Base-by-base conservation (phyloP, 2,888 invertebrate species). In the Melanchra persicariae region DNA sequence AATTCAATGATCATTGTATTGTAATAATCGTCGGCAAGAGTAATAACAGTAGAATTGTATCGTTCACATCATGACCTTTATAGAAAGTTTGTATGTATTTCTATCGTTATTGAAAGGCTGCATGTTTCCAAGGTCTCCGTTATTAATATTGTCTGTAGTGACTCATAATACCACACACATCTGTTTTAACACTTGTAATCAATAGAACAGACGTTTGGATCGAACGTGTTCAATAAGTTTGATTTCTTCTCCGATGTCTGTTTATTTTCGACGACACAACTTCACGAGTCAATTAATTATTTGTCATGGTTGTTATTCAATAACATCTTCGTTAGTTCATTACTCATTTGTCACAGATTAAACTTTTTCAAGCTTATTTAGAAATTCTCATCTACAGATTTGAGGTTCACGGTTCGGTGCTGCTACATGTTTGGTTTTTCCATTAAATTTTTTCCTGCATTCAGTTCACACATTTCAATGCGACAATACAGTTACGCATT, bases 1-100 rank as follows among this genome's bases (percentile, higher is more conserved):
- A 72, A 78, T 81, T 75, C 76, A 68, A 82, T 79, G 74, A 86
- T 76, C 72, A 84, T 84, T 86, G 69, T 81, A 65, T 86, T 77
- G 64, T 74, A 79, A 65, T 79, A 77, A 84, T 84, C 62, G 65
- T 43, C 74, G 75, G 68, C 40, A 57, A 70, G 57, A 79, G 54
- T 69, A 68, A 74, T 54, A 65, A 45, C 52, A 62, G 37, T 57
- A 45, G 6, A 69, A 70, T 60, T 62, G 34, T 70, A n/a, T n/a
- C n/a, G n/a, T n/a, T n/a, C n/a, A n/a, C 24, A 17, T 60, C 55
- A 45, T 58, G 49, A 67, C 68, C 68, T 74, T 82, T 45, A 72
- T 72, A 54, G 65, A 85, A 82, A 74, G 74, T 62, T 69, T 60
- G 67, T 52, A 43, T 66, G 45, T 62, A 51, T 22, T 65, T 79